Percentiles rank a stretch among this genome's conserved stretches.
Conservation (phyloP, 2,113 vertebrate genomes). For the Cyanoderma ruficeps region DNA sequence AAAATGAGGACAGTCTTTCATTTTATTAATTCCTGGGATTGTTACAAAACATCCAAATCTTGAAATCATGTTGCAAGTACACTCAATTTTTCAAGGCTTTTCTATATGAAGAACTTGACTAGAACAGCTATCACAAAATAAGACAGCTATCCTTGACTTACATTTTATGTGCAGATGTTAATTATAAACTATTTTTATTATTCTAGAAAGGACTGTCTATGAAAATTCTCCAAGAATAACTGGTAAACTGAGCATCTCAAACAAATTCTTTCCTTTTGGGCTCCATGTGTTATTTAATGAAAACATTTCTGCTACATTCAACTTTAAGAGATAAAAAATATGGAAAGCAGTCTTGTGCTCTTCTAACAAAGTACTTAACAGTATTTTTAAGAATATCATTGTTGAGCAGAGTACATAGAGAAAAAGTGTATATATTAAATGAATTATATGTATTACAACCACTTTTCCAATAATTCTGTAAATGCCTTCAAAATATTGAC, state of each 20-base stretch:
- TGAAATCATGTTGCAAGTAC: neutral
- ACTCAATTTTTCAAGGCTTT: neutral
- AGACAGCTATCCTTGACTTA: neutral
- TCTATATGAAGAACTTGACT: neutral
- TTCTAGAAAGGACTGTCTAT: neutral
- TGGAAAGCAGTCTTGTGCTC: neutral
- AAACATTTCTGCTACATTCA: neutral
- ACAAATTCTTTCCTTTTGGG: neutral
- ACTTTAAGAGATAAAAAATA: neutral
- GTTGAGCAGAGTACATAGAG: neutral
- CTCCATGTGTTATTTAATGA: neutral
- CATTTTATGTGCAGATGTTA: neutral
- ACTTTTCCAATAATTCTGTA: neutral
- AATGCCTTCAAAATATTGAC: neutral
- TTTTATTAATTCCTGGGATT: neutral
- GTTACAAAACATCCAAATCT: neutral
- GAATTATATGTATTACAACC: neutral
- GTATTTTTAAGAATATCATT: neutral
- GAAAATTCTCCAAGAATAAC: constrained; percentile 20
- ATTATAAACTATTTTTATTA: constrained; percentile 8
- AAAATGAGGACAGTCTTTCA: neutral
- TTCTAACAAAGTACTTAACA: neutral
- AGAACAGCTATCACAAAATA: neutral
- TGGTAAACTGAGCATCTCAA: neutral
- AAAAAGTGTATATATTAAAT: neutral